These are phyloP conservation scores for Podabrus alpinus DNA, from an alignment of 2,888 invertebrate genomes.

Conservation along the genomic window DNA sequence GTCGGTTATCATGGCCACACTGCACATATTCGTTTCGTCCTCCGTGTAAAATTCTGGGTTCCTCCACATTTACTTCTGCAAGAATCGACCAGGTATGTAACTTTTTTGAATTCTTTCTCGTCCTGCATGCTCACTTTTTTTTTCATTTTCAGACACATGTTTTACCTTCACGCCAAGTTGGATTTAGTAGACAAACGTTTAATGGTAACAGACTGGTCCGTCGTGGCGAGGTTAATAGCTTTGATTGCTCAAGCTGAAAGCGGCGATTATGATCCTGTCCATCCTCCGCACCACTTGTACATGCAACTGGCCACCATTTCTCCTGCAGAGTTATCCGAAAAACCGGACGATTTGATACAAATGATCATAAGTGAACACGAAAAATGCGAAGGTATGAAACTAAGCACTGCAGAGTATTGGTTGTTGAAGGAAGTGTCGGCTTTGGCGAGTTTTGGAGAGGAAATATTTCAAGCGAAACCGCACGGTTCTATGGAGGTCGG, in stretches of 20 bases:
- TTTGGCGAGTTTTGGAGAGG: constrained; percentile 81
- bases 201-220: constrained; percentile 69
- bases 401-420: constrained; percentile 83
- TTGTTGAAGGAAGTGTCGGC: constrained; percentile 79
- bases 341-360: constrained; percentile 66
- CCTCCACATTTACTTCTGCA: constrained; percentile 85
- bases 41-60: constrained; percentile 89
- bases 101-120: background rate
- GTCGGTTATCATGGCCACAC: constrained; percentile 62
- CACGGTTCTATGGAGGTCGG: constrained; percentile 55
- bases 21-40: constrained; percentile 67
- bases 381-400: constrained; percentile 62
- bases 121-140: background rate
- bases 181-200: constrained; percentile 77
- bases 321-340: constrained; percentile 60
- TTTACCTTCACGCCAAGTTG: constrained; percentile 81
- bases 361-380: constrained; percentile 68
- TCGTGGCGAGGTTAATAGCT: constrained; percentile 73
- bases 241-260: constrained; percentile 77
- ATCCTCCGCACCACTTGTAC: constrained; percentile 65
- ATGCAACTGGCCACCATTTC: constrained; percentile 67
- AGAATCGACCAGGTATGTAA: constrained; percentile 73
- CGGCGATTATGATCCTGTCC: constrained; percentile 69
- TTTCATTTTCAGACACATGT: constrained; percentile 67
- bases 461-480: constrained; percentile 75